These are phyloP conservation scores for Silurus glanis DNA, from an alignment of 2,113 vertebrate species.

Conservation along the genomic window DNA sequence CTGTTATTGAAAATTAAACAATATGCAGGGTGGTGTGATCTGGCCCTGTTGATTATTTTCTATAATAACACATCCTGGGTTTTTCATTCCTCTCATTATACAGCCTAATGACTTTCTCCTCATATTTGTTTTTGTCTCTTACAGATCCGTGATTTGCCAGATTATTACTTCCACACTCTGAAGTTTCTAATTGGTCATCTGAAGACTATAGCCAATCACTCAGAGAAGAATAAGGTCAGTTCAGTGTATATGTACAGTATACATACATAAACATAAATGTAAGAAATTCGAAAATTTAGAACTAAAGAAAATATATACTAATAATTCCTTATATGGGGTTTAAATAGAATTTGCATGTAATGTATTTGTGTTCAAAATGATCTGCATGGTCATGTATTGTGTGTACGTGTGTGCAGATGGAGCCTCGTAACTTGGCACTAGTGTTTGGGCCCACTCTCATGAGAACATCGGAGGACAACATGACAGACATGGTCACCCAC, in stretches of 20 bases:
- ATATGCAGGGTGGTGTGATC: neutral
- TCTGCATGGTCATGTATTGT: constrained; percentile 65
- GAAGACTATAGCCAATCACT: constrained; percentile 90
- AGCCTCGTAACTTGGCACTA: constrained; percentile 92
- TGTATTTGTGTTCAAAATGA: constrained; percentile 73
- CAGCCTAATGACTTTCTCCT: neutral
- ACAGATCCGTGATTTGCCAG: constrained; percentile 92
- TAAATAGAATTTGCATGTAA: neutral
- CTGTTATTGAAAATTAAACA: neutral
- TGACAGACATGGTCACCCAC: constrained; percentile 99
- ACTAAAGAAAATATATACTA: too few relatives aligned
- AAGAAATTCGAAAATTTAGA: too few relatives aligned
- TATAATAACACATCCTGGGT: neutral
- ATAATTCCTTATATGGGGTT: neutral
- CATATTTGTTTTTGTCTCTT: neutral
- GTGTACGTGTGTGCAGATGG: constrained; percentile 78
- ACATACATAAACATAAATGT: neutral
- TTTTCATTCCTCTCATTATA: neutral
- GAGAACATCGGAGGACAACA: constrained; percentile 94
- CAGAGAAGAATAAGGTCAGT: constrained; percentile 93
- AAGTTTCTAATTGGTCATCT: constrained; percentile 91
- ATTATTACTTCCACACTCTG: constrained; percentile 91
- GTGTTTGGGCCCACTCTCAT: constrained; percentile 95
- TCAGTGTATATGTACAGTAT: constrained; percentile 45
- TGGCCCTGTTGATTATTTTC: neutral